phyloP scores from a whole-genome alignment of 2,113 vertebrate genomes.

The Poeciliopsis occidentalis region DNA sequence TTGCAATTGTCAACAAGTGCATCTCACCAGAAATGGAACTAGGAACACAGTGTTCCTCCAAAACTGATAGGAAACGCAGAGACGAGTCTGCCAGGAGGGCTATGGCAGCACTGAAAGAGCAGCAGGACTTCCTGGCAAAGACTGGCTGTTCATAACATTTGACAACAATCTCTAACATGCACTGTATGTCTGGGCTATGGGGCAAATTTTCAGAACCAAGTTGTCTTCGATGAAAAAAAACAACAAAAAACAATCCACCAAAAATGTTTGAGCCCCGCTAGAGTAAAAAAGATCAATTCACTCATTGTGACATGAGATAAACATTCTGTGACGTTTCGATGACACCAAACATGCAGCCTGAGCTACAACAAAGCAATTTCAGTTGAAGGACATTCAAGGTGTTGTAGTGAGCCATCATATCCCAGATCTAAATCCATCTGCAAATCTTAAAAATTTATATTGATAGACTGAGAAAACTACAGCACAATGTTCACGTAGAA shows the following conservation, averaged over 20 bases:
- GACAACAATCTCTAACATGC: not conserved
- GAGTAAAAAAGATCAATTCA: not conserved
- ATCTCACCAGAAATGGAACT: not conserved
- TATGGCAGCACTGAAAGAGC: slow-evolving; percentile 9
- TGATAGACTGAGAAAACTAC: too few relatives aligned
- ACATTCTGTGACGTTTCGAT: too few relatives aligned
- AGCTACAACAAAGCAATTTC: not conserved
- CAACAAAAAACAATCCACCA: not conserved
- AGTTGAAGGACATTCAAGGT: not conserved
- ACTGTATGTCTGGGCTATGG: not conserved
- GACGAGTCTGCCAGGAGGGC: not conserved
- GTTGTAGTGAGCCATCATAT: not conserved
- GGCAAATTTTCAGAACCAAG: not conserved
- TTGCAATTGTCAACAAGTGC: slow-evolving; percentile 5
- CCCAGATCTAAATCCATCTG: not conserved
- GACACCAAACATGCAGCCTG: not conserved
- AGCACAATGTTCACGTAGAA: too few relatives aligned
- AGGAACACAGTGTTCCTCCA: not conserved
- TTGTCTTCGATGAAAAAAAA: not conserved
- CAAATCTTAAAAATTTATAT: not conserved
- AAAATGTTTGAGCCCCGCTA: not conserved
- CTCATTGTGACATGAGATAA: too few relatives aligned
- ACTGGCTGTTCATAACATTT: not conserved
- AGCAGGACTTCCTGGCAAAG: slow-evolving; percentile 17
- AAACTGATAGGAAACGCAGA: not conserved